These are phyloP conservation scores for Chelonus formosanus DNA, from an alignment of 2,888 invertebrate genomes.

Conservation along the genomic window DNA sequence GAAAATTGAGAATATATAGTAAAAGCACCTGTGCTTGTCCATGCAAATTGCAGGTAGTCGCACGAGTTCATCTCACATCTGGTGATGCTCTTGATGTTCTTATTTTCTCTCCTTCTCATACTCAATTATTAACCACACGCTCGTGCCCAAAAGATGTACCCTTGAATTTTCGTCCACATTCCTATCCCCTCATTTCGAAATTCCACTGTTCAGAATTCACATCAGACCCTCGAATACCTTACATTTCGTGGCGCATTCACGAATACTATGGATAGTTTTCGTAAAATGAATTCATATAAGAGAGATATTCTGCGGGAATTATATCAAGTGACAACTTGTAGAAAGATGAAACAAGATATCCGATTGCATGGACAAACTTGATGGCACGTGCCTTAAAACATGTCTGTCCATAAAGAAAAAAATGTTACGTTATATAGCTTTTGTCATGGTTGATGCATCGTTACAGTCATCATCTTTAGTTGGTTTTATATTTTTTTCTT, in stretches of 20 bases:
- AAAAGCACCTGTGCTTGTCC: slow-evolving; percentile 38
- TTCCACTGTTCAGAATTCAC: slow-evolving; percentile 14
- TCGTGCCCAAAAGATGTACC: slow-evolving; percentile 30
- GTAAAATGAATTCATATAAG: slow-evolving; percentile 12
- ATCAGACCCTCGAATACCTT: not conserved
- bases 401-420: slow-evolving; percentile 14
- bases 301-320: slow-evolving; percentile 21
- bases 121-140: slow-evolving; percentile 37
- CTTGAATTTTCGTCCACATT: slow-evolving; percentile 33
- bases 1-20: slow-evolving; percentile 33
- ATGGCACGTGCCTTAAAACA: slow-evolving; percentile 22
- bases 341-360: slow-evolving; percentile 35
- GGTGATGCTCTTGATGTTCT: slow-evolving; percentile 28
- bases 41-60: slow-evolving; percentile 42
- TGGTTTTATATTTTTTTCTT: slow-evolving; percentile 23
- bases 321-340: slow-evolving; percentile 28
- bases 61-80: slow-evolving; percentile 39
- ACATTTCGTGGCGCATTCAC: not conserved
- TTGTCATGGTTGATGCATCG: slow-evolving; percentile 14
- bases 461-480: slow-evolving; percentile 20
- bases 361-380: slow-evolving; percentile 17
- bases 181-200: slow-evolving; percentile 22
- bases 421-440: slow-evolving; percentile 9
- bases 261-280: too few species aligned
- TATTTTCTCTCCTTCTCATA: slow-evolving; percentile 17